These are phyloP conservation scores for Eptatretus atami DNA, from an alignment of 2,797 vertebrate species.

Conservation along the genomic window DNA sequence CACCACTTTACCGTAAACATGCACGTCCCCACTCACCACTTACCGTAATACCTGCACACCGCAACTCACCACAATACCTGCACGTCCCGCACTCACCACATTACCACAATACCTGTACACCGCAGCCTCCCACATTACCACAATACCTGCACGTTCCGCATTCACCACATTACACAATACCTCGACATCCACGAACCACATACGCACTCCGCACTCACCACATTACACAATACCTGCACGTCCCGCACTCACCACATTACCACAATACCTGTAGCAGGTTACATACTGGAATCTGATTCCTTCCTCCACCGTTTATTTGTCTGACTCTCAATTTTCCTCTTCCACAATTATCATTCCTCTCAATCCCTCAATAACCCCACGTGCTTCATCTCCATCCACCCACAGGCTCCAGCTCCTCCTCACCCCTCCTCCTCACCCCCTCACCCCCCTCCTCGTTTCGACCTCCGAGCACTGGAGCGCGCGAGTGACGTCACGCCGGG, in stretches of 20 bases:
- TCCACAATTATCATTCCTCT: background rate
- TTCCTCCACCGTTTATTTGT: background rate
- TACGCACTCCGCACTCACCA: background rate
- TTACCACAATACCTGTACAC: background rate
- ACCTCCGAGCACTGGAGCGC: no score
- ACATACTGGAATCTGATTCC: background rate
- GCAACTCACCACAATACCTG: background rate
- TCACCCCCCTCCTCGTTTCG: no score
- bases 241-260: background rate
- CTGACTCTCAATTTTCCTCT: background rate
- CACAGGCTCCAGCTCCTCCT: no score
- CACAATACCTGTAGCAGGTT: background rate
- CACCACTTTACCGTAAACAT: background rate
- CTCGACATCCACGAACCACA: background rate
- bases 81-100: background rate
- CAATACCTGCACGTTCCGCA: background rate
- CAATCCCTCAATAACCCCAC: no score
- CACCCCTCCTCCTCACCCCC: no score
- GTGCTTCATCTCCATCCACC: no score
- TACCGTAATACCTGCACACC: background rate
- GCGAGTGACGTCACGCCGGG: no score
- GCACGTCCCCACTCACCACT: background rate
- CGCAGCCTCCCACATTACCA: background rate
- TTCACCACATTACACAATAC: background rate
- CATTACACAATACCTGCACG: no score